Evolutionary conservation across 2,113 vertebrate genomes (phyloP).

Genomic region (Glaucidium brasilianum): DNA sequence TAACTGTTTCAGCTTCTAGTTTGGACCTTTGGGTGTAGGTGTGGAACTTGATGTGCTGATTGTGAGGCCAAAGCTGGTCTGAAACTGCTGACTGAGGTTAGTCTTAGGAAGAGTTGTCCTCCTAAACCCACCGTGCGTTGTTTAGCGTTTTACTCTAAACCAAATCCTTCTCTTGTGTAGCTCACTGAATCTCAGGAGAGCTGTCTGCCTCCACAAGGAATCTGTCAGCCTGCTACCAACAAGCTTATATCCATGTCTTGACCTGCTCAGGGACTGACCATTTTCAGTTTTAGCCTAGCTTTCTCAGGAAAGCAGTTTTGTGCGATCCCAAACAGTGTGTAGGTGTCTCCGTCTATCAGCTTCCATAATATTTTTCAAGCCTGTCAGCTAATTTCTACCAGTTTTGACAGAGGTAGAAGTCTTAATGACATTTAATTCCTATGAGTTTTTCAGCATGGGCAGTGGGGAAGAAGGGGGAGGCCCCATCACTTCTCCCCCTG

Average conservation of each 20-base stretch:
- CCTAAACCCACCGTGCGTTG: rapidly evolving
- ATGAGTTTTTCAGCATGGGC: neutral
- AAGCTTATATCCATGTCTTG: neutral
- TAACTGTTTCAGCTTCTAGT: neutral
- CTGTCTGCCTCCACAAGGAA: neutral
- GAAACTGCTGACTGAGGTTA: neutral
- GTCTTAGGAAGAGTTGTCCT: neutral
- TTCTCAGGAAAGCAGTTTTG: neutral
- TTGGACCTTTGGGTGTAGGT: neutral
- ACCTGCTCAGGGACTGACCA: neutral
- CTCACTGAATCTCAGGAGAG: neutral
- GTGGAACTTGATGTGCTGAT: neutral
- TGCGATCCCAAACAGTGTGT: neutral
- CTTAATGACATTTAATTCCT: neutral
- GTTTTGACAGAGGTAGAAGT: neutral
- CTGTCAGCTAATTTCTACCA: neutral
- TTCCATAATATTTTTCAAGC: neutral
- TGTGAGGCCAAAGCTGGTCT: neutral
- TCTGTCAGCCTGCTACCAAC: neutral
- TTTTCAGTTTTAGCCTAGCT: neutral
- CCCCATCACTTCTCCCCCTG: rapidly evolving
- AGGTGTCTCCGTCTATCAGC: constrained; percentile 20
- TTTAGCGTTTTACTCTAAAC: rapidly evolving
- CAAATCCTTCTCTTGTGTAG: neutral
- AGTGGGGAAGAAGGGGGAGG: neutral